Evolutionary conservation across 2,888 invertebrate species (phyloP), one percentile per base, ranked within the genome.

Genomic region (Tinea pellionella): DNA sequence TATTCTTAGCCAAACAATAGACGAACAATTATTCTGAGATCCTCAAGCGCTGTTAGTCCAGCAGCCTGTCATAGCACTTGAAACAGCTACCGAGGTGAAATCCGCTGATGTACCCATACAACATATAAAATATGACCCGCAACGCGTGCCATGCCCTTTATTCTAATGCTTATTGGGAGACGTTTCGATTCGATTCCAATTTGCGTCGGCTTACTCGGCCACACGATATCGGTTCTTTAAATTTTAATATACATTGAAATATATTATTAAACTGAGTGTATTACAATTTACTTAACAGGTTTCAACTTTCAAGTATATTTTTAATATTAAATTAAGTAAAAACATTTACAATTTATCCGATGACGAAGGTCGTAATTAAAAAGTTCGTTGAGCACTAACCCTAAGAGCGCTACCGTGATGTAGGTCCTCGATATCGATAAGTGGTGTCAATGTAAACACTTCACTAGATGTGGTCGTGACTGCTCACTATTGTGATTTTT

Each of bases 21-120:
- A 3, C 51, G 13, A 15, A 51, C 16, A 51, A 51, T 51, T 51
- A 51, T 51, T 11, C 18, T 15, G 16, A 51, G 18, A 12, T 8
- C 51, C 19, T 51, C 51, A 51, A 42, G 6, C 43, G 43, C 19
- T 80, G 74, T 80, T 80, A 74, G 72, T 68, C 72, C 72, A 77
- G 80, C 74, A 75, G 76, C 72, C 69, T 73, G 78, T 80, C 78
- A 80, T 70, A 80, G 78, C 63, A 62, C 65, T 65, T 64, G 63
- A 59, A 56, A 61, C 60, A 61, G 78, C 81, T 79, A 78, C 80
- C 75, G 80, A 42, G 42, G 12, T n/a, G 12, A 42, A 42, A 12
- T 42, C 13, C 12, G 12, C 42, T n/a, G 4, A 9, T 9, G 42
- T 42, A n/a, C 12, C 6, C n/a, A 42, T 42, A 3, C 4, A 12